These are phyloP conservation scores for Acronicta psi DNA, from an alignment of 2,888 invertebrate species.

Conservation along the genomic window DNA sequence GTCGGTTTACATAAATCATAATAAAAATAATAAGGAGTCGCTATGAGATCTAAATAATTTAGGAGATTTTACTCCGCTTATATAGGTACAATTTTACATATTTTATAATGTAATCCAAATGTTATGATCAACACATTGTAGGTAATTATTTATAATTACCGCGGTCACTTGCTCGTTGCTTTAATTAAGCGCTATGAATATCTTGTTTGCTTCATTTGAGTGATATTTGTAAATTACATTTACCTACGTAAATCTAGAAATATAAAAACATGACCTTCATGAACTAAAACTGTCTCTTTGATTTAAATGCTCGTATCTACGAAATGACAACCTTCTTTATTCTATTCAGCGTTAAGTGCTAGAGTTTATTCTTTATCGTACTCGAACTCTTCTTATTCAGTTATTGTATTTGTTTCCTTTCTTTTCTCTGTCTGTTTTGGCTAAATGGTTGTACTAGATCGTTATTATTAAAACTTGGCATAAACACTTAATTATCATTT, in stretches of 20 bases:
- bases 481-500: constrained; percentile 37
- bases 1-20: too few species aligned
- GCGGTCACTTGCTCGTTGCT: constrained; percentile 26
- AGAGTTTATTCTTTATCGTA: background rate
- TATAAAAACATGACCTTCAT: constrained; percentile 17
- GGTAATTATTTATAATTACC: constrained; percentile 25
- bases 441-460: constrained; percentile 28
- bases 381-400: background rate
- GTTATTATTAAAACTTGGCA: constrained; percentile 46
- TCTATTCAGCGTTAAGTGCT: background rate
- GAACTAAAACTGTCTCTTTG: background rate
- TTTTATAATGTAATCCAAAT: constrained; percentile 3
- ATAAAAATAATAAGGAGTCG: too few species aligned
- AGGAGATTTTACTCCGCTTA: too few species aligned
- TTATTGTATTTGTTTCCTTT: background rate
- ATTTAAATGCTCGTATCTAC: background rate
- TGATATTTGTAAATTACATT: constrained; percentile 22
- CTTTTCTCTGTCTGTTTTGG: constrained; percentile 8
- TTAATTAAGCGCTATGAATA: constrained; percentile 31
- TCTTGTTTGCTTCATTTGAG: constrained; percentile 28
- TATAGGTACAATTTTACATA: too few species aligned
- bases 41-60: too few species aligned
- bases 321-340: background rate
- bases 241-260: constrained; percentile 9
- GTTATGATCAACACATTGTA: constrained; percentile 17